A percentile compares a stretch with the other conserved stretches of the same genome.
These are phyloP conservation scores for Zaprionus ornatus DNA, from an alignment of 1,140 invertebrate genomes.

Conservation along the genomic window DNA sequence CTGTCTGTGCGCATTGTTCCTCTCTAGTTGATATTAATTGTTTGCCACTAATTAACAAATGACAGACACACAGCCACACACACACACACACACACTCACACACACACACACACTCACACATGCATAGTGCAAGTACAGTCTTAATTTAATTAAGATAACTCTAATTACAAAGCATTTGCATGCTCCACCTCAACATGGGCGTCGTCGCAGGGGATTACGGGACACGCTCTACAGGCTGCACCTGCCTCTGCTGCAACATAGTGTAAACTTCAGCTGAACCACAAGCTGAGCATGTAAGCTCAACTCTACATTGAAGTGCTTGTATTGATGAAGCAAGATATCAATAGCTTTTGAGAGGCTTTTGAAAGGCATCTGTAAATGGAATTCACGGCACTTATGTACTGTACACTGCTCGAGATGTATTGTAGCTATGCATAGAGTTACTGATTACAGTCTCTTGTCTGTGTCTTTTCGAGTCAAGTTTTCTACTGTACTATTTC, in stretches of 20 bases:
- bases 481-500: neutral
- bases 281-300: neutral
- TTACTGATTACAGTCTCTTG: too few relatives aligned
- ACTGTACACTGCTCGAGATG: too few relatives aligned
- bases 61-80: neutral
- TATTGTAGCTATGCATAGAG: too few relatives aligned
- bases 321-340: too few relatives aligned
- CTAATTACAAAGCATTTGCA: neutral
- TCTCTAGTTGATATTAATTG: conserved; percentile 32
- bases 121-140: neutral
- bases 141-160: conserved; percentile 3
- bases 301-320: neutral
- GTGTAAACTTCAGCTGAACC: neutral
- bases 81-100: neutral
- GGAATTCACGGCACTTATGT: too few relatives aligned
- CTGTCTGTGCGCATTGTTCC: conserved; percentile 4
- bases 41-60: conserved; percentile 22
- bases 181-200: neutral
- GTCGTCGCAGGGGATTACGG: neutral
- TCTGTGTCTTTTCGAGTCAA: neutral
- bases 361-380: too few relatives aligned
- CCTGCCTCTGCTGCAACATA: neutral
- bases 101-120: neutral
- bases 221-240: neutral
- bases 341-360: too few relatives aligned